Base-by-base conservation (phyloP, 2,888 invertebrate genomes). In the Lymantria dispar region DNA sequence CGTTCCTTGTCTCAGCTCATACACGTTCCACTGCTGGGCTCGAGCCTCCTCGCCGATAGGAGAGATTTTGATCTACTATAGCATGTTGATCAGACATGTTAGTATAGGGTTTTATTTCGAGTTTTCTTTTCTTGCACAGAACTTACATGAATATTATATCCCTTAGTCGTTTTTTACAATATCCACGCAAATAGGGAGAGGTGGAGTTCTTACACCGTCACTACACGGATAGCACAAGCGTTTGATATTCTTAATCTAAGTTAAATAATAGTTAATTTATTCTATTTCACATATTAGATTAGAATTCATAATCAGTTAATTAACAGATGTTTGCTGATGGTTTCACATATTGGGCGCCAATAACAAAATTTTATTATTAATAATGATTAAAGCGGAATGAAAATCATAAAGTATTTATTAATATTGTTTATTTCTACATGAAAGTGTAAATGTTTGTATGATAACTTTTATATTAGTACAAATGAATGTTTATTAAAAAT, bases 381-480 rank as follows among this genome's bases (percentile, higher is more conserved):
- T 67, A 70, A 62, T 72, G 68, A 70, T 70, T 63, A 69, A 62
- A 43, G 54, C 31, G 39, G 49, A 60, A 62, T 63, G 60, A 68
- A 71, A 68, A 47, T 58, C 54, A 58, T 65, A 62, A 66, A 72
- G 56, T 67, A 59, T 66, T 67, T 62, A 56, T 61, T 67, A 70
- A 72, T 68, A 51, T 62, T 70, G 72, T 74, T 70, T 72, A 65
- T 65, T 54, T 55, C 56, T 62, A 60, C 59, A 70, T 65, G 68
- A 70, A 72, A 71, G 70, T 70, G 65, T 70, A 74, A 79, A 78
- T 61, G 57, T 52, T 56, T 58, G 54, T 45, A 51, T 56, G 60
- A 58, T 57, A 47, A 48, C 31, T 60, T 62, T 56, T 56, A 58
- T 55, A 55, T 58, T 52, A 53, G 51, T 60, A 60, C 64, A 57